A percentile compares a stretch with the other conserved stretches of the same genome.
phyloP scores from a whole-genome alignment of 2,113 vertebrate genomes.

The Daubentonia madagascariensis region DNA sequence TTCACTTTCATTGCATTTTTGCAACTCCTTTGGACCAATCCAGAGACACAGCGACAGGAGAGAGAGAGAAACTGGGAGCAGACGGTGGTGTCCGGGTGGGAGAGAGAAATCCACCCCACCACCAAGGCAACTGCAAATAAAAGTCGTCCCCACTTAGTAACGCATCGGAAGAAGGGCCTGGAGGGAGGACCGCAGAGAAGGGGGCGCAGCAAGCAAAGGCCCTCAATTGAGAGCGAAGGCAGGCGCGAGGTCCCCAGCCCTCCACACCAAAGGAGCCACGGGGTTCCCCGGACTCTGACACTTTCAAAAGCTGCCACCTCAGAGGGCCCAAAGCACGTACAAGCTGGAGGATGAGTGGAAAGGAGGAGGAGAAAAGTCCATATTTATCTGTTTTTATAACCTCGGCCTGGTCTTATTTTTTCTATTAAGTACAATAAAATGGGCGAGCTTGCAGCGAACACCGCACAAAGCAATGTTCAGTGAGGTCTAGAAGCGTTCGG shows the following conservation, averaged over 20 bases:
- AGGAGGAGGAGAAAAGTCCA: constrained; percentile 67
- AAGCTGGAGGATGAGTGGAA: constrained; percentile 64
- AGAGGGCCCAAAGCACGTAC: constrained; percentile 43
- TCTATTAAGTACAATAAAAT: constrained; percentile 84
- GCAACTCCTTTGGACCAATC: constrained; percentile 58
- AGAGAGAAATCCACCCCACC: not conserved
- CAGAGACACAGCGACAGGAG: constrained; percentile 4
- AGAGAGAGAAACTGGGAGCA: not conserved
- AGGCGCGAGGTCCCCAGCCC: not conserved
- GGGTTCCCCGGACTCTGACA: constrained; percentile 1
- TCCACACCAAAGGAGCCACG: not conserved
- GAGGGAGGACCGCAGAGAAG: not conserved
- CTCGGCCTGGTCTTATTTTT: constrained; percentile 74
- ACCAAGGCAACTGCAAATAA: constrained; percentile 49
- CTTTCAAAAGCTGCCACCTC: constrained; percentile 52
- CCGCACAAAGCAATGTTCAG: constrained; percentile 94
- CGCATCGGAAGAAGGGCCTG: not conserved
- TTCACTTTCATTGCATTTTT: constrained; percentile 61
- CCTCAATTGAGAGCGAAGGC: not conserved
- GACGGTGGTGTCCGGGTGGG: not conserved
- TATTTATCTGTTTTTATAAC: constrained; percentile 79
- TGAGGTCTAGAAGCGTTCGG: constrained; percentile 92
- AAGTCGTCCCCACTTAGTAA: constrained; percentile 58
- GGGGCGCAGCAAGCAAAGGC: not conserved
- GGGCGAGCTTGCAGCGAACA: constrained; percentile 80